phyloP scores from a whole-genome alignment of 2,888 invertebrate species.

The Eristalis intricaria region DNA sequence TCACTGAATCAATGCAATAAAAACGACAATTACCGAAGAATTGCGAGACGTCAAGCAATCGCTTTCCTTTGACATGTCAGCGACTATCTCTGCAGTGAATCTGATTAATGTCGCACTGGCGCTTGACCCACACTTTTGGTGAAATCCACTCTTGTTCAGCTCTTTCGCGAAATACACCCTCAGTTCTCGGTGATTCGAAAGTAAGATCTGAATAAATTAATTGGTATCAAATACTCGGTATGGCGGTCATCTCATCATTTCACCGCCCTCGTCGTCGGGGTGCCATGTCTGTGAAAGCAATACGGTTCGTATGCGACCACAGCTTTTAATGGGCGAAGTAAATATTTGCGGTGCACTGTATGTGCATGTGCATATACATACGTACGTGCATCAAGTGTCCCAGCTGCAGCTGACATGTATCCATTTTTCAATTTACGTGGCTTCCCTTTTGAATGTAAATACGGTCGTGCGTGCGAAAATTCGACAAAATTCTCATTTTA shows the following conservation, averaged over 20 bases:
- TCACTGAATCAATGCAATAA: constrained; percentile 42
- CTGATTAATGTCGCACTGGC: background rate
- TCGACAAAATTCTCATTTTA: background rate
- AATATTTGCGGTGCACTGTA: background rate
- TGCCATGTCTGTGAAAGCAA: background rate
- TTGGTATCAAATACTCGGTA: background rate
- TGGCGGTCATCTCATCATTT: no score
- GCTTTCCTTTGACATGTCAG: constrained; percentile 3
- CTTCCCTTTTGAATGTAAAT: background rate
- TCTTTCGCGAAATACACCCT: background rate
- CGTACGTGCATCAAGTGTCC: background rate
- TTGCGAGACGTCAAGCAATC: background rate
- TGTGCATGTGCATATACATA: background rate
- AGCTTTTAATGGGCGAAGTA: background rate
- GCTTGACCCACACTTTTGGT: background rate
- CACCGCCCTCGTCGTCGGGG: no score
- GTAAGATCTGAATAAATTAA: background rate
- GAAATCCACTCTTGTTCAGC: background rate
- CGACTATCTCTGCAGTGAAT: background rate
- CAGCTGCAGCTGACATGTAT: background rate
- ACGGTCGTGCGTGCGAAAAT: background rate
- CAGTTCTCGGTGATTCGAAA: background rate
- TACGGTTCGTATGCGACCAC: background rate
- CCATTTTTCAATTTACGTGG: background rate
- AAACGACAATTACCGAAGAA: constrained; percentile 9